A percentile compares a stretch with the other conserved stretches of the same genome.
These are phyloP conservation scores for Plusia festucae DNA, from an alignment of 2,888 invertebrate species.

Conservation along the genomic window DNA sequence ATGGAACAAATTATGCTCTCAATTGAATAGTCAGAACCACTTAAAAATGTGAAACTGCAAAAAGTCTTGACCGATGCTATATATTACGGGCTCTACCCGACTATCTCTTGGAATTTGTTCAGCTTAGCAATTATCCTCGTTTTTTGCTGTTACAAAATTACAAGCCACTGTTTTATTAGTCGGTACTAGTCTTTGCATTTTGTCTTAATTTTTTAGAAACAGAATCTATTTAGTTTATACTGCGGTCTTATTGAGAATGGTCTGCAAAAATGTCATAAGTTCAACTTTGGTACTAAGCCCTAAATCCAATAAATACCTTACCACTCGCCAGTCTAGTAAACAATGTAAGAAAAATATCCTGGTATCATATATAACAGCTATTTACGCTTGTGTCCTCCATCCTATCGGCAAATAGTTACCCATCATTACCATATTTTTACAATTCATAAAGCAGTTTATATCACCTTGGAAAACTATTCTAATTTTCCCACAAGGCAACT, in stretches of 20 bases:
- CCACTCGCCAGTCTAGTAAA: background rate
- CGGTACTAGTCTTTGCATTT: slow-evolving; percentile 25
- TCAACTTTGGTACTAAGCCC: background rate
- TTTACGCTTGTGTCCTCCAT: background rate
- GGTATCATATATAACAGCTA: background rate
- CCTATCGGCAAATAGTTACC: background rate
- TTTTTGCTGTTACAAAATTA: slow-evolving; percentile 35
- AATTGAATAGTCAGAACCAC: slow-evolving; percentile 27
- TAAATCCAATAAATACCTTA: background rate
- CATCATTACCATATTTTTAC: slow-evolving; percentile 13
- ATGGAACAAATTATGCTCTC: slow-evolving; percentile 13
- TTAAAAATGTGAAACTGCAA: slow-evolving; percentile 38
- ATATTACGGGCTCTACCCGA: slow-evolving; percentile 51
- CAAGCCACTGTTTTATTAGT: slow-evolving; percentile 23
- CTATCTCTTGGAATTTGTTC: slow-evolving; percentile 51
- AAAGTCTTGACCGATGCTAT: slow-evolving; percentile 45
- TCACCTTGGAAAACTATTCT: slow-evolving; percentile 20
- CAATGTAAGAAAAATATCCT: background rate
- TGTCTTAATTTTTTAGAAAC: slow-evolving; percentile 19
- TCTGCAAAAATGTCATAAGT: slow-evolving; percentile 1
- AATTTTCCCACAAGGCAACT: slow-evolving; percentile 25
- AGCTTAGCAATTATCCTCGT: slow-evolving; percentile 44
- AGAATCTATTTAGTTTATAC: slow-evolving; percentile 10
- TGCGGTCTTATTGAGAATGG: background rate
- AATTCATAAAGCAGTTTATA: slow-evolving; percentile 25